Evolutionary conservation across 2,113 vertebrate genomes (phyloP), one percentile per base, ranked within the genome.

Genomic region (Philantomba maxwellii): DNA sequence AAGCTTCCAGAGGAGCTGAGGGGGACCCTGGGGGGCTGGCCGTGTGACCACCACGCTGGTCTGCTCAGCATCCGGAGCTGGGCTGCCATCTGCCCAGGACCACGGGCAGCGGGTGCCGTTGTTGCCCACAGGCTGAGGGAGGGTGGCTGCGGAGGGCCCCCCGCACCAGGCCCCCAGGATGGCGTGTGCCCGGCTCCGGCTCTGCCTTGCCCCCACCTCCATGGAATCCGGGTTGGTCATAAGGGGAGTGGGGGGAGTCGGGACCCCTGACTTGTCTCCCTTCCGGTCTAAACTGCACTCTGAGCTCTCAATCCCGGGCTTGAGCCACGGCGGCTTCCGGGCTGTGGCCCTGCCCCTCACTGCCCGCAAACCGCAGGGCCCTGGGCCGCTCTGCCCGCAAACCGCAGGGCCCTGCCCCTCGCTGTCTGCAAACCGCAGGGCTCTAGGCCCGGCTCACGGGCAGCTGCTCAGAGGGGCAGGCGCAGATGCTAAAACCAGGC

Each of bases 81-180:
- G 58, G 15, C 43, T 55, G 19, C 49, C 4, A 1, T 3, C 23
- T 0, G 55, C 15, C 3, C 1, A 2, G 2, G n/a, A 5, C 36
- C 23, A 15, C 3, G 0, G 0, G 2, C 2, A 55, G 17, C 26
- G 2, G 19, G 10, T 0, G 25, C 5, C 12, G 28, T 1, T 10
- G 2, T 10, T 6, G 6, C 49, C 39, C 53, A 9, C 16, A 11
- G 28, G 10, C 53, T 23, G 49, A 26, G 2, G 9, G 23, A 26
- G 45, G 30, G 28, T 3, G 36, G 77, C 28, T 1, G 26, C 1
- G 12, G 57, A 55, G 55, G 58, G 1, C 8, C 6, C 19, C 9
- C 28, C 1, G 1, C 5, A 33, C 19, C 47, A 5, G 57, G 3
- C 4, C 36, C 85, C 23, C 1, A 0, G 64, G 64, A 36, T 1